Base-by-base conservation (phyloP, 2,797 vertebrate species). In the Hozukius guyotensis region DNA sequence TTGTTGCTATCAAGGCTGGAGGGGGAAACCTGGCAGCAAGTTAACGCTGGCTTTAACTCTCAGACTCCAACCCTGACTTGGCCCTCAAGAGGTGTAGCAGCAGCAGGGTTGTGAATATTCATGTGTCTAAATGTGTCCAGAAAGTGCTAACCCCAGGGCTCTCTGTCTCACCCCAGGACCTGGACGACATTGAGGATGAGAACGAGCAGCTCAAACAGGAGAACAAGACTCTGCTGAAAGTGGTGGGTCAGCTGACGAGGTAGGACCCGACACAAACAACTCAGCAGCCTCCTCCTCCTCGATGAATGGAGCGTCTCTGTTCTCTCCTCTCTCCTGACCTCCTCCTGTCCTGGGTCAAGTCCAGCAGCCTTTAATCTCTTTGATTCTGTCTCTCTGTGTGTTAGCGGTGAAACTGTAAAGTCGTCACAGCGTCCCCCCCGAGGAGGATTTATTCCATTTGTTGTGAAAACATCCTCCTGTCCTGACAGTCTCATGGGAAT, bases 161-260 rank as follows among this genome's bases (percentile, higher is more conserved):
- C 5, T 68, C 38, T 55, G 24, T 63, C 34, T 6, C 36, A 16
- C 14, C 32, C 2, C 90, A 99, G 99, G 99, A 99, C 80, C 95
- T 99, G 90, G 99, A 99, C 87, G 99, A 99, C 87, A 96, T 99
- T 64, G 99, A 99, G 92, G 99, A 99, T 55, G 99, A 99, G 95
- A 99, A 99, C 18, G 98, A 99, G 89, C 98, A 99, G 60, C 95
- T 99, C 81, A 99, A 99, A 91, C 98, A 99, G 89, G 99, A 99
- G 96, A 99, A 99, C 94, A 99, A 99, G 96, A 99, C 99, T 82
- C 97, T 99, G 93, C 97, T 99, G 94, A 99, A 99, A 94, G 98
- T 99, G 91, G 99, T 99, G 80, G 97, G 98, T 63, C 98, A 99
- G 95, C 96, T 99, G 94, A 99, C 98, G 69, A 98, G 98, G 97